These are phyloP conservation scores for Sycophila texana DNA, from an alignment of 2,888 invertebrate genomes.

Conservation along the genomic window DNA sequence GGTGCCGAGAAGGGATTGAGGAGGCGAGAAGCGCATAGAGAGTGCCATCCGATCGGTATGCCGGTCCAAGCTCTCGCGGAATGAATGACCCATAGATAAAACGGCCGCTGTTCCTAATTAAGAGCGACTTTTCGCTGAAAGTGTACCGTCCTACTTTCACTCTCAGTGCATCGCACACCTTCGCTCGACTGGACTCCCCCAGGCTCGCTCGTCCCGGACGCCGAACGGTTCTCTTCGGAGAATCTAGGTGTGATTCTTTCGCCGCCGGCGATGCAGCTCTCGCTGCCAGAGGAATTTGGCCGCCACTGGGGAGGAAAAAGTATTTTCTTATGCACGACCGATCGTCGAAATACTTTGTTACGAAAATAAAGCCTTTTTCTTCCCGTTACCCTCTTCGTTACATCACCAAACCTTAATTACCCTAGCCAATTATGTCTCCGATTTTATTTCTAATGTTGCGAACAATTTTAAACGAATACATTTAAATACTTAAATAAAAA, in stretches of 20 bases:
- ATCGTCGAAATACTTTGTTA: constrained; percentile 28
- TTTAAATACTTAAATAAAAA: no score
- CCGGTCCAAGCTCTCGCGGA: constrained; percentile 68
- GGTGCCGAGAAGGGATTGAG: constrained; percentile 54
- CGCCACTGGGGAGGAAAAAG: constrained; percentile 36
- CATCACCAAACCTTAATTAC: constrained; percentile 9
- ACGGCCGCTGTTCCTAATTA: constrained; percentile 69
- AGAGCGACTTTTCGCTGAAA: constrained; percentile 69
- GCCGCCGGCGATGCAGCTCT: not conserved
- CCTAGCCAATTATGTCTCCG: not conserved
- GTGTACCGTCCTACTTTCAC: constrained; percentile 63
- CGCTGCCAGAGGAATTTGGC: constrained; percentile 50
- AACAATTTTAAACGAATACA: no score
- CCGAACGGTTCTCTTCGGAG: not conserved
- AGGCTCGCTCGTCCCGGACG: not conserved
- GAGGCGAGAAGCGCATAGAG: constrained; percentile 61
- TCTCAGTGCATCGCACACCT: constrained; percentile 2
- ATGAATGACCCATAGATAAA: constrained; percentile 73
- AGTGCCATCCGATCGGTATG: constrained; percentile 70
- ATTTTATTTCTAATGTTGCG: not conserved
- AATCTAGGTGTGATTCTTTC: constrained; percentile 51
- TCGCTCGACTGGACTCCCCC: not conserved
- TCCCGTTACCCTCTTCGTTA: not conserved
- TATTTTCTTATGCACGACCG: constrained; percentile 16
- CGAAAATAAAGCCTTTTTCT: constrained; percentile 50